Evolutionary conservation across 2,113 vertebrate species (phyloP), one percentile per base, ranked within the genome.

Genomic region (Fregetta grallaria): DNA sequence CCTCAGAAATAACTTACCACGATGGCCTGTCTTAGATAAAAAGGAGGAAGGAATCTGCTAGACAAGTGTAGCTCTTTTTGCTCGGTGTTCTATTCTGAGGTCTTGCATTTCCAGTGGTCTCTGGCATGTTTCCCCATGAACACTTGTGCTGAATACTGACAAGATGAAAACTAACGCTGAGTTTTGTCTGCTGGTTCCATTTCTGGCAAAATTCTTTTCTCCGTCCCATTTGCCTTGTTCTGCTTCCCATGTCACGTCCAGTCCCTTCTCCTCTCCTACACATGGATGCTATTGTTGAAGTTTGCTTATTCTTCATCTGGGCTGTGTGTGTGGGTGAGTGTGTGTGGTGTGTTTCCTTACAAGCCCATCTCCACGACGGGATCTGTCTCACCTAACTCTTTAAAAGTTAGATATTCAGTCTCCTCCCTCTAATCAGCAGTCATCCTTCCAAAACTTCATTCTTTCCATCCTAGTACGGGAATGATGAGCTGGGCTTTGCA

Each of bases 181-280:
- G 18, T 78, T 86, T 78, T 71, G 12, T 58, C 62, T 91, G 36
- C 38, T 58, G 13, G 32, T 53, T 65, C 21, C 9, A 34, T 86
- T 94, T 82, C 32, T 62, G 27, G 29, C 19, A 76, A 75, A 94
- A 86, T 66, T 67, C 3, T 8, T 50, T 29, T 72, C 25, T 85
- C n/a, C 21, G 25, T 32, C 10, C 34, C 29, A n/a, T 36, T 86
- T 93, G 47, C 10, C 56, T 63, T 71, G 27, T 53, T 90, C 59
- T 53, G 30, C 20, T 81, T 92, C 42, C 56, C 11, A 7, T 36
- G 50, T 30, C 16, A 8, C 0, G 0, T 50, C 17, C 27, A 55
- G 19, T 22, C 21, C 15, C 74, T 85, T 81, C 12, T 80, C 25
- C 15, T 13, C 10, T 81, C 34, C 44, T 82, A 18, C 22, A 29